These are phyloP conservation scores for Podarcis siculus DNA, from an alignment of 2,797 vertebrate genomes.

Conservation along the genomic window DNA sequence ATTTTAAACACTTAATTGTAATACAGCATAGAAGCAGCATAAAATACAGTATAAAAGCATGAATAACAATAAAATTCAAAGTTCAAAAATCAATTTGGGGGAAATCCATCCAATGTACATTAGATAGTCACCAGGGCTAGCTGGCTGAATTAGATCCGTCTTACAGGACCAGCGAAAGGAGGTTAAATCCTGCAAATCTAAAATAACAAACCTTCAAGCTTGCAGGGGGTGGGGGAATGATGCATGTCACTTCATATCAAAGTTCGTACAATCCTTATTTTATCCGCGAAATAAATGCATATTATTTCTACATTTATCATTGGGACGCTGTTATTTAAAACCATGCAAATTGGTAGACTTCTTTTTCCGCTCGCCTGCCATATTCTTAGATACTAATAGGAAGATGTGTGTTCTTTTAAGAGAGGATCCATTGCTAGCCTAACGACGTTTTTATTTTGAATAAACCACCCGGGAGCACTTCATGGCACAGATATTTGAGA, in stretches of 20 bases:
- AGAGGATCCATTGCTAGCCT: not conserved
- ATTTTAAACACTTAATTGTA: no score
- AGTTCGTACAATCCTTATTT: not conserved
- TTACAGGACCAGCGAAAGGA: no score
- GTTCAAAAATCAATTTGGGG: no score
- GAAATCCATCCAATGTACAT: no score
- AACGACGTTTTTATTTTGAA: constrained; percentile 13
- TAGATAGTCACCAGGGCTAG: no score
- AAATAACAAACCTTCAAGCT: not conserved
- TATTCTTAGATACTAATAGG: not conserved
- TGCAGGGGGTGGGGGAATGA: not conserved
- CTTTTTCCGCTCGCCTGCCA: not conserved
- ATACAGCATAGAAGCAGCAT: no score
- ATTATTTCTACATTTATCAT: not conserved
- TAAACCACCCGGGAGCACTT: constrained; percentile 11
- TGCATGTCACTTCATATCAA: not conserved
- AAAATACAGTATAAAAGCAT: no score
- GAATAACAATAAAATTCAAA: no score
- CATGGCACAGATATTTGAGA: constrained; percentile 15
- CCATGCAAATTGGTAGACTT: not conserved
- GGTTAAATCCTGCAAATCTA: not conserved
- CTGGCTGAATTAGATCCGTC: no score
- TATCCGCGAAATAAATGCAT: not conserved
- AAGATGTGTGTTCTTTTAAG: not conserved
- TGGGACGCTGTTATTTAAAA: not conserved